A percentile compares a stretch with the other conserved stretches of the same genome.
Evolutionary conservation across 2,888 invertebrate genomes (phyloP).

Genomic region (Amphipoea lucens): DNA sequence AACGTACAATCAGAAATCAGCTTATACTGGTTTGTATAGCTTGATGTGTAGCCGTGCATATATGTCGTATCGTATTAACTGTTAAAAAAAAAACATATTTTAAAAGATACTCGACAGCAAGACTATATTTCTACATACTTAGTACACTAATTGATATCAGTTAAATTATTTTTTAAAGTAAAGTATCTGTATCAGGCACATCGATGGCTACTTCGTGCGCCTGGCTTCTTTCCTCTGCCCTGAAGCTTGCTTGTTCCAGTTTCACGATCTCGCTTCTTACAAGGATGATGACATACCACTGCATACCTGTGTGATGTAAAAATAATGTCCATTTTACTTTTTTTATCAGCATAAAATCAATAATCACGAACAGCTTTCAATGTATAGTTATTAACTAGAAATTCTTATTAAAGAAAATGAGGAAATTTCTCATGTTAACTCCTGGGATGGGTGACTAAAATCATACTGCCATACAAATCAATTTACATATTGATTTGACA

Average conservation of each 20-base stretch:
- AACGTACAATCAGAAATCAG: too few species aligned
- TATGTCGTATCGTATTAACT: neutral
- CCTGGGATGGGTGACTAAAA: neutral
- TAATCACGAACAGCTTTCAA: neutral
- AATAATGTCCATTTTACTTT: neutral
- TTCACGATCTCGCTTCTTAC: slow-evolving; percentile 85
- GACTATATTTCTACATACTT: slow-evolving; percentile 9
- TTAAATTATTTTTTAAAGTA: slow-evolving; percentile 65
- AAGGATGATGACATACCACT: slow-evolving; percentile 84
- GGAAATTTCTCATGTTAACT: neutral
- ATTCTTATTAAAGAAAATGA: neutral
- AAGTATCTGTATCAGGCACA: slow-evolving; percentile 78
- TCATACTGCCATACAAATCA: neutral
- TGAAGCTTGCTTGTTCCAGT: slow-evolving; percentile 73
- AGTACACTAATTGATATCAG: neutral
- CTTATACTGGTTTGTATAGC: too few species aligned
- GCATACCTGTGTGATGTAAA: slow-evolving; percentile 76
- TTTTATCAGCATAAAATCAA: neutral
- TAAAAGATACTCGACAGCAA: too few species aligned
- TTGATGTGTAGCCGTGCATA: too few species aligned
- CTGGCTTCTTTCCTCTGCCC: slow-evolving; percentile 55
- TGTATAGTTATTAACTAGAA: neutral
- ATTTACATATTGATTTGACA: neutral
- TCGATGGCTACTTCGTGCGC: slow-evolving; percentile 70
- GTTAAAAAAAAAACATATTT: neutral